These are phyloP conservation scores for Sinhomidia bicolor DNA, from an alignment of 2,888 invertebrate genomes.

Conservation along the genomic window DNA sequence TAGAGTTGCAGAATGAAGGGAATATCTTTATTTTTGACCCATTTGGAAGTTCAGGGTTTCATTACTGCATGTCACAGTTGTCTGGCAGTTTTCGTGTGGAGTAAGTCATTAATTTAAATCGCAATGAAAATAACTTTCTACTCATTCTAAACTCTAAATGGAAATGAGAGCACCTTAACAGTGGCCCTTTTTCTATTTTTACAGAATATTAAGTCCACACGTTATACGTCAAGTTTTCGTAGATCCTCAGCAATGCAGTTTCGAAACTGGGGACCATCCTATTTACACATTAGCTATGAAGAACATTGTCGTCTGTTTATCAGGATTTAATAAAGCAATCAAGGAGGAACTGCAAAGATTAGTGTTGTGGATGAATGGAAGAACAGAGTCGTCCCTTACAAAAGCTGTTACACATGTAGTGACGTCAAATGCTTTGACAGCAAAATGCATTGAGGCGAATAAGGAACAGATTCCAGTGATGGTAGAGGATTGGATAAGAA, in stretches of 20 bases:
- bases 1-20: constrained; percentile 84
- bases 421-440: constrained; percentile 52
- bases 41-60: constrained; percentile 89
- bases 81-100: neutral
- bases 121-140: too few species aligned
- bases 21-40: constrained; percentile 90
- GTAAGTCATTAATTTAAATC: too few species aligned
- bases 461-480: constrained; percentile 88
- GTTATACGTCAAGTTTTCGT: constrained; percentile 82
- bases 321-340: constrained; percentile 82
- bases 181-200: too few species aligned
- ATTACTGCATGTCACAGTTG: constrained; percentile 82
- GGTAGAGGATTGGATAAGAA: constrained; percentile 89
- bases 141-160: too few species aligned
- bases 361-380: constrained; percentile 75
- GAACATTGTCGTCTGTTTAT: constrained; percentile 86
- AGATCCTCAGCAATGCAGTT: constrained; percentile 82
- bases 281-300: constrained; percentile 92
- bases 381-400: constrained; percentile 55
- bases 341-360: constrained; percentile 51
- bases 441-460: constrained; percentile 85
- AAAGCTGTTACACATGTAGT: constrained; percentile 77
- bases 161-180: too few species aligned
- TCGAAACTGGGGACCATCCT: constrained; percentile 88
- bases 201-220: constrained; percentile 91